Conservation (phyloP, 1,140 invertebrate species). For the Latrodectus geometricus region DNA sequence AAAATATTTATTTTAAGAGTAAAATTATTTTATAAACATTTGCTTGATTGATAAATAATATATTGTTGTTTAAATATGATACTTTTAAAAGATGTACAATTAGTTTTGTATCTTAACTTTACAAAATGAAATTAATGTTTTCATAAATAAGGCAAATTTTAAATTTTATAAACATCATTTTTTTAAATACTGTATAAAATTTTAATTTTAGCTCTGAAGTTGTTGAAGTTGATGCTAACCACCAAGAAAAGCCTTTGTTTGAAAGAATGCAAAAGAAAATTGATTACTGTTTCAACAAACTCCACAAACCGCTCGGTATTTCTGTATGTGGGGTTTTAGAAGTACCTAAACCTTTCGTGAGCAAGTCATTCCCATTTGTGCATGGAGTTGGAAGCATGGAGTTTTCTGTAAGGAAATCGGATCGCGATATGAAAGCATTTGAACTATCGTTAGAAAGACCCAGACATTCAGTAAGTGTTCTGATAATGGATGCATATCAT, state of each 20-base stretch:
- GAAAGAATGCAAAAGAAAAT: slow-evolving; percentile 36
- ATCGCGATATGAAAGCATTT: slow-evolving; percentile 9
- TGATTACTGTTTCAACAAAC: slow-evolving; percentile 16
- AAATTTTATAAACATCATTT: no score
- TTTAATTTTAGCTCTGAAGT: slow-evolving; percentile 27
- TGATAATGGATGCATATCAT: background rate
- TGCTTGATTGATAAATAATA: no score
- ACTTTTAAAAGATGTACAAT: no score
- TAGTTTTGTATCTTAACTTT: no score
- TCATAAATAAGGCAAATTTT: no score
- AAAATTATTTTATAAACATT: no score
- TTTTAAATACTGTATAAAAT: background rate
- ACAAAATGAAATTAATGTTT: no score
- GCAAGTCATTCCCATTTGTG: slow-evolving; percentile 17
- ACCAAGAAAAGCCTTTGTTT: slow-evolving; percentile 23
- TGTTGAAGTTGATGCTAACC: slow-evolving; percentile 25
- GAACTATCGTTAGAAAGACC: slow-evolving; percentile 28
- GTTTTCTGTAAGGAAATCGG: slow-evolving; percentile 37
- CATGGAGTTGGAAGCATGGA: slow-evolving; percentile 32
- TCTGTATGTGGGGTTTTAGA: slow-evolving; percentile 2
- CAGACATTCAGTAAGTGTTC: slow-evolving; percentile 26
- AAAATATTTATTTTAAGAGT: no score
- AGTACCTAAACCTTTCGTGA: slow-evolving; percentile 21
- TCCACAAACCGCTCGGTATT: slow-evolving; percentile 37
- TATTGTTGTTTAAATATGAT: no score